Evolutionary conservation across 1,140 invertebrate species (phyloP), one percentile per base, ranked within the genome.

Genomic region (Ganaspis sp.): DNA sequence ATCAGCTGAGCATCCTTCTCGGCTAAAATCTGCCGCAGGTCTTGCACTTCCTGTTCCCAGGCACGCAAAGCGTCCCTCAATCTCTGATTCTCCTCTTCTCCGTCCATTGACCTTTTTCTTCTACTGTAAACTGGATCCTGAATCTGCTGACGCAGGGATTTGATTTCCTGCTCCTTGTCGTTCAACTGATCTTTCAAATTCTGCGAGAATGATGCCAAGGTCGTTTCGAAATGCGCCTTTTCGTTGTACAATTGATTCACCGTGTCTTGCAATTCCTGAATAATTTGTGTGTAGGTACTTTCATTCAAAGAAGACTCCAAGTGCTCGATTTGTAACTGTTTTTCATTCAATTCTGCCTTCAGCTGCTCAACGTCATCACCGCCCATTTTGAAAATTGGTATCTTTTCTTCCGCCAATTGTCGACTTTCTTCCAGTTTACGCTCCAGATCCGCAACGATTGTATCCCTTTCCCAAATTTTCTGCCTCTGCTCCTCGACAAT

Each of bases 161-260:
- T 82, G 0, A 89, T 86, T 9, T 88, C 87, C 15, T 87, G 84
- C 15, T 87, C 84, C n/a, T 84, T 89, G 1, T 8, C 45, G 1
- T 73, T 75, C 9, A 87, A 9, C 9, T 76, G 80, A 6, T 84
- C 72, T 15, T 70, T 84, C 45, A 89, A n/a, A 34, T 72, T 70
- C 19, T 81, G 69, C 83, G 73, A 69, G 64, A 82, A 42, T 69
- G 72, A n/a, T 5, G 70, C 74, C 38, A 84, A 42, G 0, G 72
- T 40, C 80, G 79, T 82, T 19, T 90, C 83, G n/a, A 91, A 8
- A 4, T 86, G 79, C 1, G 79, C 72, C 12, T 88, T 91, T 15
- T 91, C 90, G 8, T 89, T 87, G 54, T 91, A 89, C 6, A 91
- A 34, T 15, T 73, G 78, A 81, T 91, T 89, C 0, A 91, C 86